Evolutionary conservation across 2,113 vertebrate genomes (phyloP).

Genomic region (Machaerirhynchus nigripectus): DNA sequence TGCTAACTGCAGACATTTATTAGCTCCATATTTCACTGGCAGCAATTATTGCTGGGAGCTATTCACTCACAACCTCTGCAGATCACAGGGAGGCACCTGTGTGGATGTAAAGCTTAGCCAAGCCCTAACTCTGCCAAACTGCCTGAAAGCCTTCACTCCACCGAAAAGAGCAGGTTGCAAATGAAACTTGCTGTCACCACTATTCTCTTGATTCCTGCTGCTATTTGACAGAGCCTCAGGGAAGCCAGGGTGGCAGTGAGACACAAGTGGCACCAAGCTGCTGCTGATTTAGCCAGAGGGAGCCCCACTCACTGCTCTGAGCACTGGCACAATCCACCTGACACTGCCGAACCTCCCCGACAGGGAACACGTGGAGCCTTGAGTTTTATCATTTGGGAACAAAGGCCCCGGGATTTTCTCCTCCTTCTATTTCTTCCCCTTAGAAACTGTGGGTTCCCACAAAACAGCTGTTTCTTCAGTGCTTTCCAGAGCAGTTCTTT

Average conservation of each 20-base stretch:
- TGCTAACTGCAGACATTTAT: background rate
- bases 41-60: conserved; percentile 18
- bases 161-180: background rate
- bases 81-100: conserved; percentile 2
- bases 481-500: background rate
- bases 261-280: background rate
- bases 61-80: background rate
- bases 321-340: background rate
- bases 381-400: background rate
- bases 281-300: background rate
- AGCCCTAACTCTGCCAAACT: background rate
- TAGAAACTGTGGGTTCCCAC: background rate
- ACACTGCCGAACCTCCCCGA: background rate
- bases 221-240: background rate
- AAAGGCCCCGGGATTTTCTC: background rate
- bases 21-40: background rate
- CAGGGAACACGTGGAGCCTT: background rate
- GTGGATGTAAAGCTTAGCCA: background rate
- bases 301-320: background rate
- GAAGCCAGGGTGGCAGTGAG: background rate
- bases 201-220: background rate
- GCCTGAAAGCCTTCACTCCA: background rate
- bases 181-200: background rate
- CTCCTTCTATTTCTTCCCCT: background rate
- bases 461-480: background rate